Evolutionary conservation across 2,888 invertebrate genomes (phyloP), one percentile per base, ranked within the genome.

Genomic region (Girardia tigrina): DNA sequence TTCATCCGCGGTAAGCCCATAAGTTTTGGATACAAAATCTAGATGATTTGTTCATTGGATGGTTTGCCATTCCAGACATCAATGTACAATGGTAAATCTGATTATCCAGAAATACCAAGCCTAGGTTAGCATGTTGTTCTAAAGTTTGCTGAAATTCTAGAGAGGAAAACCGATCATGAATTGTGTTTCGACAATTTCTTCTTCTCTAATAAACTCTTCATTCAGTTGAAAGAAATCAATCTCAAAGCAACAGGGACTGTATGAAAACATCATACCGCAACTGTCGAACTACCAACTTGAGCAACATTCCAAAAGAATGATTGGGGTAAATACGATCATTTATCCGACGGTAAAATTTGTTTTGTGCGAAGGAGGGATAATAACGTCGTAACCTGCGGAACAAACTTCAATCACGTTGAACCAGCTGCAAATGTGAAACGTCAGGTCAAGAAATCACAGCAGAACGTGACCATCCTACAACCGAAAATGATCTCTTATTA

Each of bases 101-200:
- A 28, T 20, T 27, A 27, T 20, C 12, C 26, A 28, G 29, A 27
- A 12, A 20, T 28, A 27, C 28, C 28, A 26, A 27, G 28, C 28
- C 29, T 72, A 27, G 72, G 72, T 26, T 23, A 20, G 28, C 72
- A n/a, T 20, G 29, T 72, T 72, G 29, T 72, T 28, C 26, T 28
- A 28, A 29, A 72, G 28, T 28, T 72, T 27, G 28, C 29, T 72
- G 72, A 72, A 28, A 12, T 72, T 26, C 28, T 72, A 27, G 29
- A 28, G 29, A 29, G n/a, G 29, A 23, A 72, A 23, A 72, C 28
- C 28, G 72, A 72, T 72, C 72, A 72, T 27, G 72, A 72, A 27
- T 72, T 72, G 20, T 72, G 20, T 72, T 72, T 72, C 72, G 72
- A 72, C 72, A 72, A 72, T 28, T 72, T 72, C 28, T 72, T 72